A percentile compares a stretch with the other conserved stretches of the same genome.
Conservation (phyloP, 2,113 vertebrate genomes). For the Nematolebias whitei region DNA sequence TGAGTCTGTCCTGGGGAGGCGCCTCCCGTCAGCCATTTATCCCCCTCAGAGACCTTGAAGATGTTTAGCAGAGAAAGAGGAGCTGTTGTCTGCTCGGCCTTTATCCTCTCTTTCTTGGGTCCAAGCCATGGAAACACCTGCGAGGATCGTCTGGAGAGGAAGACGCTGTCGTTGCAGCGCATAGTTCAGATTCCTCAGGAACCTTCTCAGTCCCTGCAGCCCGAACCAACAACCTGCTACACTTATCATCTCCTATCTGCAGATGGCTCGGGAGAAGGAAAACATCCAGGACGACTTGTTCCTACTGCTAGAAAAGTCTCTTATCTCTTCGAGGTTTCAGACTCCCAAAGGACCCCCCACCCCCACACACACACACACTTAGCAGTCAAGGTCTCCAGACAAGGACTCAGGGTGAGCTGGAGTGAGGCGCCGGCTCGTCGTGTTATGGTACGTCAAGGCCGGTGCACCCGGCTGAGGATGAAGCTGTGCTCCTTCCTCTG, state of each 20-base stretch:
- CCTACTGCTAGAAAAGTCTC: conserved; percentile 73
- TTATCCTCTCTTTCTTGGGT: conserved; percentile 78
- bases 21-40: conserved; percentile 84
- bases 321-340: conserved; percentile 84
- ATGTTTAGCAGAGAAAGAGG: conserved; percentile 84
- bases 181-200: conserved; percentile 30
- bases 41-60: conserved; percentile 88
- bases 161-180: not conserved
- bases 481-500: conserved; percentile 56
- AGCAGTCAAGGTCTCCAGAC: conserved; percentile 85
- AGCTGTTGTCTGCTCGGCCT: conserved; percentile 83
- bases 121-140: conserved; percentile 75
- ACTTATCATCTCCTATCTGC: conserved; percentile 70
- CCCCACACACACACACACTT: too few relatives aligned
- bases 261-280: conserved; percentile 59
- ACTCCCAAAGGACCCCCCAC: too few relatives aligned
- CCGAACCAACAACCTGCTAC: conserved; percentile 32
- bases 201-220: conserved; percentile 48
- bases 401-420: conserved; percentile 81
- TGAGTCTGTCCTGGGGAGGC: conserved; percentile 48
- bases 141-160: conserved; percentile 32
- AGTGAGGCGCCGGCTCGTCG: conserved; percentile 56
- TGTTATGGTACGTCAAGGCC: conserved; percentile 78
- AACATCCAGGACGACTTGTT: conserved; percentile 79
- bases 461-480: conserved; percentile 48